Evolutionary conservation across 1,140 invertebrate species (phyloP), one percentile per base, ranked within the genome.

Genomic region (Cardiocondyla obscurior): DNA sequence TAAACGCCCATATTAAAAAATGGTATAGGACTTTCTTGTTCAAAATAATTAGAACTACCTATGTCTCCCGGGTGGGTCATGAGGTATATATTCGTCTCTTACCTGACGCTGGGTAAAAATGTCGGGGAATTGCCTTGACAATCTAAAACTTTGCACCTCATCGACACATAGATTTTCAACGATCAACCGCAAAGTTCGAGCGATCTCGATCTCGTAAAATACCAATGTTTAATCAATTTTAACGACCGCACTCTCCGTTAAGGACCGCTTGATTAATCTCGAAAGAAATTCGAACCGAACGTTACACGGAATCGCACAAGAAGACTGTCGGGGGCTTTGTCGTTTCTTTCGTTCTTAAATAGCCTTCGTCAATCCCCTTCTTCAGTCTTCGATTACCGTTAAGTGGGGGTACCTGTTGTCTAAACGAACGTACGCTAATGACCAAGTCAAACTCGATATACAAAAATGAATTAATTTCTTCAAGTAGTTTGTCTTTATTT

Each of bases 61-160:
- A n/a, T n/a, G n/a, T n/a, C n/a, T n/a, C n/a, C n/a, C n/a, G n/a
- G n/a, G n/a, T n/a, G n/a, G n/a, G n/a, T n/a, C n/a, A n/a, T n/a
- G n/a, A n/a, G n/a, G n/a, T n/a, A n/a, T n/a, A 36, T n/a, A 10
- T 46, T 64, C 1, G 7, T 16, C 19, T 39, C 85, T 94, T 83
- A 94, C 93, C 93, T 92, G 81, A 94, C 87, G 79, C 90, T 94
- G 69, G 92, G 86, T 83, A 94, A 92, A 70, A 94, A 94, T 82
- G 92, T 93, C 64, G 93, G 92, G 67, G 89, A 92, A 64, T 93
- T 94, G 89, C 93, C 90, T 93, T 94, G 92, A 82, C 92, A 92
- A 82, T 94, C 92, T 86, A 93, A 91, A 69, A 93, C 87, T 82
- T 94, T 93, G 92, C 93, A 92, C 92, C 91, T 93, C 93, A 94